A percentile compares a stretch with the other conserved stretches of the same genome.
Conservation (phyloP, 2,797 vertebrate species). For the Etheostoma nigrum region DNA sequence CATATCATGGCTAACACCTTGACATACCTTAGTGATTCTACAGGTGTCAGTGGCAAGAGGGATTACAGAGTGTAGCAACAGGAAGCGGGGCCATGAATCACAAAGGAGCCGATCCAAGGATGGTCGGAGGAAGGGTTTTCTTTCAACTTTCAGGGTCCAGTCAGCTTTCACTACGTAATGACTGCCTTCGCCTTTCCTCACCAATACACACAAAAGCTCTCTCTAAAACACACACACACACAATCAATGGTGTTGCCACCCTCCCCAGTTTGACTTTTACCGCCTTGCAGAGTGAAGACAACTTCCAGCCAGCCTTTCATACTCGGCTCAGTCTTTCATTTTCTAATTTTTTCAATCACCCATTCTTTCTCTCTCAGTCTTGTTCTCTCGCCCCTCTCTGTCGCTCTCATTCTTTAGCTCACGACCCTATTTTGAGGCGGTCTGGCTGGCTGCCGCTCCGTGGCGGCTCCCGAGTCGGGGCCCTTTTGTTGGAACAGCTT, state of each 20-base stretch:
- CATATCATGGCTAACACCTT: constrained; percentile 60
- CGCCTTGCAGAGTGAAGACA: constrained; percentile 34
- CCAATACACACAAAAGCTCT: not conserved
- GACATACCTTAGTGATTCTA: constrained; percentile 54
- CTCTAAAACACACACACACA: constrained; percentile 4
- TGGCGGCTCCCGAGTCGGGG: constrained; percentile 57
- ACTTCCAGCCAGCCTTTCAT: constrained; percentile 44
- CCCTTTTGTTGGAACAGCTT: constrained; percentile 79
- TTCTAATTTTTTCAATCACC: constrained; percentile 41
- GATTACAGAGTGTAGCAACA: constrained; percentile 56
- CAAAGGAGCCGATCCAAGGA: constrained; percentile 47
- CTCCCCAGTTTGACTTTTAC: constrained; percentile 47
- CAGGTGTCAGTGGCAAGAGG: constrained; percentile 67
- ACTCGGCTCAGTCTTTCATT: constrained; percentile 44
- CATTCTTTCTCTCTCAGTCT: constrained; percentile 46
- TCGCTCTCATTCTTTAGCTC: constrained; percentile 62
- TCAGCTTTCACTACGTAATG: constrained; percentile 8
- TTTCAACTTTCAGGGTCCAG: constrained; percentile 31
- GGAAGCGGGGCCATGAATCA: constrained; percentile 63
- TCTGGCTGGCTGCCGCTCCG: constrained; percentile 55
- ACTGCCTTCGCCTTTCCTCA: constrained; percentile 18
- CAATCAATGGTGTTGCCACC: constrained; percentile 33
- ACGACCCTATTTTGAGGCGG: constrained; percentile 54
- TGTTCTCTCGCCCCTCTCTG: constrained; percentile 39
- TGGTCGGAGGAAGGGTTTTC: constrained; percentile 12